Base-by-base conservation (phyloP, 2,888 invertebrate genomes). In the Limnephilus rhombicus region DNA sequence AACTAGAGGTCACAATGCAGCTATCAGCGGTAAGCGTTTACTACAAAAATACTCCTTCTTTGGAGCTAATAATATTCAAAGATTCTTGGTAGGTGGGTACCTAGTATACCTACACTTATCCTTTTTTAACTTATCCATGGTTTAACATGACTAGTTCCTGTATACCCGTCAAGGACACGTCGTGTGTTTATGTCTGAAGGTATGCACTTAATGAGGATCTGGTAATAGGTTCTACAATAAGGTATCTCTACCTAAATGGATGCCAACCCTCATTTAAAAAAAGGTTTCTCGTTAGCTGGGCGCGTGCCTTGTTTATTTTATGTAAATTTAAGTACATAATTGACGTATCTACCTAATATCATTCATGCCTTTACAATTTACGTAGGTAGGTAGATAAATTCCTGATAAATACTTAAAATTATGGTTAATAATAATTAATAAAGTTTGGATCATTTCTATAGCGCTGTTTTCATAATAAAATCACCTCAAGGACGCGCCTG, bases 261-360 rank as follows among this genome's bases (percentile, higher is more conserved):
- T 68, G 24, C n/a, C 68, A 68, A 68, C 68, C 68, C 68, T 68
- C 68, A 24, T 68, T 68, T 68, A 68, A 68, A 68, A 68, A 68
- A 68, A 68, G 68, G 68, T 68, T 24, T 68, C 68, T 68, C 68
- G n/a, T 68, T 68, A 68, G n/a, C 68, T 24, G 9, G 68, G 68
- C 68, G 24, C 68, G 68, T 68, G 34, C 31, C 18, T 83, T 83
- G 82, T 83, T 83, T 83, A 83, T 83, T 31, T 83, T 34, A 83
- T 83, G 68, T 68, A 68, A 9, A 68, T 68, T 68, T n/a, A 2
- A 68, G 24, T 68, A 68, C 68, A 68, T 68, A 83, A 83, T 18
- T 34, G 31, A 83, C 82, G 0, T 34, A n/a, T n/a, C n/a, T n/a
- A n/a, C n/a, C n/a, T n/a, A 18, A 34, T 83, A 83, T 34, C 68